These are phyloP conservation scores for Scarus forsteni DNA, from an alignment of 2,797 vertebrate species.

Conservation along the genomic window DNA sequence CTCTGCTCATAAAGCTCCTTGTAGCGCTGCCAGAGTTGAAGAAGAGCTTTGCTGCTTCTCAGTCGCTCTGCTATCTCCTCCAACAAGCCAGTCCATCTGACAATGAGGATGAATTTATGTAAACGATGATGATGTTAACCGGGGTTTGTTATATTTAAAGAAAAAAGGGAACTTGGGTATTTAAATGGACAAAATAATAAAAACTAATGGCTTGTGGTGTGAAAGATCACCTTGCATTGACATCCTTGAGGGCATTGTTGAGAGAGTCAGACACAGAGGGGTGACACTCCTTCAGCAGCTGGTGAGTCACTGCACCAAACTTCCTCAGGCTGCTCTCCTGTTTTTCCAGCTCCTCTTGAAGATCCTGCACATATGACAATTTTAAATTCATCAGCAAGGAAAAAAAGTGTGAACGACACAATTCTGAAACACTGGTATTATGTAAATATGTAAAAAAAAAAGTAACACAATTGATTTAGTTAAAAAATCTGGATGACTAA, in stretches of 20 bases:
- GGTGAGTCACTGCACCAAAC: conserved; percentile 91
- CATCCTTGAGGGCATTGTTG: conserved; percentile 87
- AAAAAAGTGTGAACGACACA: neutral
- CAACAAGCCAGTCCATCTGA: conserved; percentile 92
- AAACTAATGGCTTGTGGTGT: neutral
- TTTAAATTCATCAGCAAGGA: neutral
- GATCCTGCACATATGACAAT: conserved; percentile 78
- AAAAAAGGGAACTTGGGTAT: no score
- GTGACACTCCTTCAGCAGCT: conserved; percentile 91
- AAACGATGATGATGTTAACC: no score
- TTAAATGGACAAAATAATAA: neutral
- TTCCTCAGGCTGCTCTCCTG: conserved; percentile 90
- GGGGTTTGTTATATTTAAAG: no score
- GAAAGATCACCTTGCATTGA: conserved; percentile 88
- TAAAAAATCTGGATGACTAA: no score
- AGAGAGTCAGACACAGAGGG: conserved; percentile 91
- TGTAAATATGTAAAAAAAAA: neutral
- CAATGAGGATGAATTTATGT: conserved; percentile 16
- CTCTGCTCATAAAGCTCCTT: conserved; percentile 89
- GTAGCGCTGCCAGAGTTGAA: conserved; percentile 94
- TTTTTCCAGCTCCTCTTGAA: conserved; percentile 93
- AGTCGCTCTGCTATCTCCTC: conserved; percentile 93
- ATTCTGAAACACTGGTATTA: conserved; percentile 11
- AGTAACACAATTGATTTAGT: neutral
- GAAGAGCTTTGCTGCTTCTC: conserved; percentile 89